Conservation (phyloP, 1,140 invertebrate genomes). For the Anagrus nilaparvatae region DNA sequence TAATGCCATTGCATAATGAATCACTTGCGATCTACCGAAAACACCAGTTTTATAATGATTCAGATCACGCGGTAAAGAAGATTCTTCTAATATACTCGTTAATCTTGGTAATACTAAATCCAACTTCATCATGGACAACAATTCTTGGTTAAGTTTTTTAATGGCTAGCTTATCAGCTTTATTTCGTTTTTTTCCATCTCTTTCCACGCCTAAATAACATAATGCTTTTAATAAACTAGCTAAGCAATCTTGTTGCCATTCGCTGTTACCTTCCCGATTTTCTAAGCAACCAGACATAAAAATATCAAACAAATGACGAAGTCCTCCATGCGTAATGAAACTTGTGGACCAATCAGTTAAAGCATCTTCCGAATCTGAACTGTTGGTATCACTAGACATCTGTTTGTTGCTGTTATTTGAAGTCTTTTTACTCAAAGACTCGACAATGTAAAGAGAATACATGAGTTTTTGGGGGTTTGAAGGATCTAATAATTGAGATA, state of each 20-base stretch:
- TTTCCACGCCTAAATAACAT: conserved; percentile 69
- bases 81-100: conserved; percentile 79
- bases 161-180: conserved; percentile 54
- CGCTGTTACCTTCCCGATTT: conserved; percentile 60
- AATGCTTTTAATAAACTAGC: conserved; percentile 75
- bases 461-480: conserved; percentile 85
- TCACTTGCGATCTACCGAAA: conserved; percentile 73
- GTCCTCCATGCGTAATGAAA: conserved; percentile 78
- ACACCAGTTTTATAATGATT: conserved; percentile 79
- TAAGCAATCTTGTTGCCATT: conserved; percentile 91
- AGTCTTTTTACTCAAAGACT: conserved; percentile 48
- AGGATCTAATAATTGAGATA: conserved; percentile 71
- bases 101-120: conserved; percentile 71
- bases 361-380: conserved; percentile 29
- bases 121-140: conserved; percentile 74
- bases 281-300: conserved; percentile 69
- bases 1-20: conserved; percentile 72
- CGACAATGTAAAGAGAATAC: conserved; percentile 90
- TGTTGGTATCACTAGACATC: conserved; percentile 24
- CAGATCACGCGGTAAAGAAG: conserved; percentile 64
- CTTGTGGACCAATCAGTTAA: conserved; percentile 54
- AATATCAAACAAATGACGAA: conserved; percentile 82
- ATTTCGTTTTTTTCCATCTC: conserved; percentile 42
- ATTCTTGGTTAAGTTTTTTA: conserved; percentile 56
- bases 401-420: conserved; percentile 23